These are phyloP conservation scores for Jordanella pulchra DNA, from an alignment of 2,797 vertebrate species.

Conservation along the genomic window DNA sequence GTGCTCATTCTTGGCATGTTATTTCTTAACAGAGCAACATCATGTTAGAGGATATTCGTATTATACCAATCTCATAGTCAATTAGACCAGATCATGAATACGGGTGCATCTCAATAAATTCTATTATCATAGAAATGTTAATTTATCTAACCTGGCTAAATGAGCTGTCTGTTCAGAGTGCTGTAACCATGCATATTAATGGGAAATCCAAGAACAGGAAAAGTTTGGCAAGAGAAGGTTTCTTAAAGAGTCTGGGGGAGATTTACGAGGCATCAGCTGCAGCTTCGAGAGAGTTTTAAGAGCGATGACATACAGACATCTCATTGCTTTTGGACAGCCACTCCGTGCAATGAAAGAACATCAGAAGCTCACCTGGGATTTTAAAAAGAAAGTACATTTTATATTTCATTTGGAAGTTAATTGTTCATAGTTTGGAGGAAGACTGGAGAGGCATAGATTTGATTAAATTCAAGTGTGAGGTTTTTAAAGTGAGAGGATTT, in stretches of 20 bases:
- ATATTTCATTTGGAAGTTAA: no score
- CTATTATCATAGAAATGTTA: background rate
- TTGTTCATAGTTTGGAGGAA: no score
- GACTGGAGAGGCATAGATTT: no score
- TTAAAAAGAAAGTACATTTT: no score
- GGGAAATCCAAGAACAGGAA: background rate
- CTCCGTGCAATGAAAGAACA: no score
- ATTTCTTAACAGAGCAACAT: background rate
- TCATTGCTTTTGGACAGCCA: background rate
- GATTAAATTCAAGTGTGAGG: no score
- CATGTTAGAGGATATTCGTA: background rate
- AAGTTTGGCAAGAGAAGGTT: background rate
- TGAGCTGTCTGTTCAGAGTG: background rate
- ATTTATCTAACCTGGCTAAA: background rate
- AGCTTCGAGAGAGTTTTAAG: background rate
- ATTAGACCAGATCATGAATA: constrained; percentile 6
- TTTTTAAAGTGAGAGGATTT: no score
- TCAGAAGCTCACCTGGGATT: no score
- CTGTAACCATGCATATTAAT: background rate
- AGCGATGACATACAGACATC: background rate
- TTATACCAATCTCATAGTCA: background rate
- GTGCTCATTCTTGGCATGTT: background rate
- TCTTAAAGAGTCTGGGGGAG: background rate
- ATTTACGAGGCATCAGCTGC: no score
- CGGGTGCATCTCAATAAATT: background rate